phyloP scores from a whole-genome alignment of 2,797 vertebrate genomes.

The Thaleichthys pacificus region DNA sequence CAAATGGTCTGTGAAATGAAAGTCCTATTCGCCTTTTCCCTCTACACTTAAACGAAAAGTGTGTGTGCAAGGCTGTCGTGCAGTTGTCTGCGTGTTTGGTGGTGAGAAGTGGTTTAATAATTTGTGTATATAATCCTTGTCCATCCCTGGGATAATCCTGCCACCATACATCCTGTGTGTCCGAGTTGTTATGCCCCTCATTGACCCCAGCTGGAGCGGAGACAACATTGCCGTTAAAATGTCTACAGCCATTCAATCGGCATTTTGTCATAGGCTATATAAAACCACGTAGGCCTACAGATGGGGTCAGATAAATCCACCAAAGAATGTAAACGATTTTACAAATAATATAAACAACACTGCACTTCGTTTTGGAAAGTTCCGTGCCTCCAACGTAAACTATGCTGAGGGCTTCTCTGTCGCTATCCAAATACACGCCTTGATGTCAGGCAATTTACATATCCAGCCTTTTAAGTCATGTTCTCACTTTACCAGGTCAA shows the following conservation, averaged over 20 bases:
- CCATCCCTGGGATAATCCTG: conserved; percentile 28
- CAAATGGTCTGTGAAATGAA: neutral
- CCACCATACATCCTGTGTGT: conserved; percentile 20
- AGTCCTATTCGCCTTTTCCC: neutral
- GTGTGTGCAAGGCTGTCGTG: neutral
- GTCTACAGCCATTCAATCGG: neutral
- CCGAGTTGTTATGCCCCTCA: conserved; percentile 13
- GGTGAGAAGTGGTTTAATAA: conserved; percentile 24
- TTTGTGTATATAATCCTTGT: conserved; percentile 36
- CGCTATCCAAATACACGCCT: too few relatives aligned
- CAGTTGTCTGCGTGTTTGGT: neutral
- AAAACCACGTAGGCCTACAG: neutral
- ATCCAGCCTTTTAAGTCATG: too few relatives aligned
- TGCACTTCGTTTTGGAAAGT: too few relatives aligned
- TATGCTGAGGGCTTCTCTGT: too few relatives aligned
- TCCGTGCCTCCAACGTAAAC: too few relatives aligned
- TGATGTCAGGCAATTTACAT: too few relatives aligned
- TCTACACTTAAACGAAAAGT: neutral
- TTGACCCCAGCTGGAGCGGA: conserved; percentile 12
- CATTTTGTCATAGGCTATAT: neutral
- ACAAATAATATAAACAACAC: neutral
- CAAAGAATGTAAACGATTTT: neutral
- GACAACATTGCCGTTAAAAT: neutral
- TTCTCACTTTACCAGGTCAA: too few relatives aligned
- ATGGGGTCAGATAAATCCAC: too few relatives aligned